Evolutionary conservation across 2,113 vertebrate genomes (phyloP), one percentile per base, ranked within the genome.

Genomic region (Poeciliopsis occidentalis): DNA sequence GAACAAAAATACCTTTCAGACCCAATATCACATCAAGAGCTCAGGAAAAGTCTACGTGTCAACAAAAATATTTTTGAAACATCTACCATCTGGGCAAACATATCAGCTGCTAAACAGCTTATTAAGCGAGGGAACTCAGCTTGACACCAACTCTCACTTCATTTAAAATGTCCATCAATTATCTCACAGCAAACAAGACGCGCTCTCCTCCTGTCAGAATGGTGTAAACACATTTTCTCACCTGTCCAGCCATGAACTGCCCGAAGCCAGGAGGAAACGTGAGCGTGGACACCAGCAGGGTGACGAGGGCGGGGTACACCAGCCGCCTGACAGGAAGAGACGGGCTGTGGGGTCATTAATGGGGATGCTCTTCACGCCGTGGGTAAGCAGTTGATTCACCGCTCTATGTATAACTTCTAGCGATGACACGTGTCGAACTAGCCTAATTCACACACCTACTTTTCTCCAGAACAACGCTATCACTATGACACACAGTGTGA

Each of bases 241-340:
- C 98, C 97, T 98, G 96, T 87, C 98, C 97, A 0, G 98, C 98
- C 98, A 99, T 99, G 94, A 99, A 99, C 93, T 99, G 97, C 65
- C 98, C 98, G 0, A 99, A 96, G 74, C 97, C 98, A 0, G 97
- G 96, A 0, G 98, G 98, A 87, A 99, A 99, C 64, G 98, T 98
- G 91, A 99, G 93, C 0, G 97, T 98, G 64, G 97, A 96, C 90
- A 98, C 93, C 79, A 99, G 91, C 83, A 99, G 94, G 0, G 97
- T 99, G 92, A 99, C 97, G 62, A 99, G 87, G 0, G 97, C 98
- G 0, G 98, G 98, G 90, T 97, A 99, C 79, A 99, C 95, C 92
- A 99, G 94, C 37, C 97, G 96, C 87, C 98, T 99, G 87, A 93
- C 85, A 89, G 92, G 89, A 69, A 94, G 87, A 88, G 91, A 93